Conservation (phyloP, 2,888 invertebrate genomes). For the Sarcophaga subvicina region DNA sequence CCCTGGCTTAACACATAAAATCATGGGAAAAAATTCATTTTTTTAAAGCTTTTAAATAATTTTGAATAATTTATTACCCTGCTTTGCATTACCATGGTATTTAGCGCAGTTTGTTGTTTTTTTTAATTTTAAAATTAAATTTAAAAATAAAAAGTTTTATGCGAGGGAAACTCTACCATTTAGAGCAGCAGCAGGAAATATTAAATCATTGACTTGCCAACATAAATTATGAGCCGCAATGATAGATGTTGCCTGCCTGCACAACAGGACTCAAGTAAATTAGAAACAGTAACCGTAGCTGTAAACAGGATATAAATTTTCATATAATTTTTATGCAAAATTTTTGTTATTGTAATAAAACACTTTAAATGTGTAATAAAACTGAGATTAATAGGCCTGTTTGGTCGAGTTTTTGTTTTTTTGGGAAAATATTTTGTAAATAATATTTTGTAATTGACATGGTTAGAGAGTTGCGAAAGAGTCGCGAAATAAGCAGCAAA, state of each 20-base stretch:
- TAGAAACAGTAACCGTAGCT: not conserved
- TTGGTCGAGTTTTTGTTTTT: not conserved
- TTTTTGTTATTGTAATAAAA: not conserved
- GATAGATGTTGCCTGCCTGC: not conserved
- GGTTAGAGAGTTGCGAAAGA: no score
- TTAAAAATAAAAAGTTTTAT: no score
- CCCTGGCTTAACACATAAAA: not conserved
- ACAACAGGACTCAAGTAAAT: not conserved
- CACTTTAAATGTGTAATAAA: not conserved
- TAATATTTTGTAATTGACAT: no score
- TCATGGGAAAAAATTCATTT: not conserved
- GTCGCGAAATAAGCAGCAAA: no score
- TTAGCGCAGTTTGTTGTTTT: no score
- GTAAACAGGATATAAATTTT: not conserved
- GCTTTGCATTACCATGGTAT: no score
- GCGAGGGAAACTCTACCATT: not conserved
- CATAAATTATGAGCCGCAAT: slow-evolving; percentile 9
- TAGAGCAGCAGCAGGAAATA: slow-evolving; percentile 15
- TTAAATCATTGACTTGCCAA: slow-evolving; percentile 29
- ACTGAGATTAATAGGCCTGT: not conserved
- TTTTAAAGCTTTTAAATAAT: slow-evolving; percentile 47
- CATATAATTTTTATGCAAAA: not conserved
- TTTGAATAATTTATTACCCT: slow-evolving; percentile 51
- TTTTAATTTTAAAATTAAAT: not conserved
- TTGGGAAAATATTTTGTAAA: no score